Evolutionary conservation across 2,113 vertebrate genomes (phyloP).

Genomic region (Oncorhynchus gorbuscha): DNA sequence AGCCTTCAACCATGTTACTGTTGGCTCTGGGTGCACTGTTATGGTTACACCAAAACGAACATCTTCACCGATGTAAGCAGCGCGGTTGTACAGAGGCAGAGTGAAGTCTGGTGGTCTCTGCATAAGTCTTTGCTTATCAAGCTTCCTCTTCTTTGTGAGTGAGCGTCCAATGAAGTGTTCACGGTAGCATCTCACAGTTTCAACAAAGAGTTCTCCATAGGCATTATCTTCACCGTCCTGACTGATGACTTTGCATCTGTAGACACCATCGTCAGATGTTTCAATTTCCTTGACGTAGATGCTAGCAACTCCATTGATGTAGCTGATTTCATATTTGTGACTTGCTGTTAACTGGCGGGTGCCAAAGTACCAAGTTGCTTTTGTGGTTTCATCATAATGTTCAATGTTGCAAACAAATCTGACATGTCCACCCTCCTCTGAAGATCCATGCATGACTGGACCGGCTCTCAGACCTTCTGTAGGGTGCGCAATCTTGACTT

Average conservation of each 20-base stretch:
- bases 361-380: constrained; percentile 93
- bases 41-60: constrained; percentile 97
- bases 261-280: constrained; percentile 90
- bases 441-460: constrained; percentile 86
- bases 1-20: constrained; percentile 92
- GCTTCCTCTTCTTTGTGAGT: constrained; percentile 85
- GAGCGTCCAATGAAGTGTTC: constrained; percentile 86
- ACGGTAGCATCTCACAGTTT: constrained; percentile 86
- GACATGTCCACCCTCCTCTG: constrained; percentile 89
- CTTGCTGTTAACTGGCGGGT: constrained; percentile 86
- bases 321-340: constrained; percentile 94
- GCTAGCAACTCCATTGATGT: constrained; percentile 87
- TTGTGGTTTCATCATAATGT: constrained; percentile 89
- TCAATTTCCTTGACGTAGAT: constrained; percentile 95
- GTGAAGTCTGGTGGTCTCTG: constrained; percentile 97
- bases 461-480: constrained; percentile 86
- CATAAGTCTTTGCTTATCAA: constrained; percentile 85
- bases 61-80: constrained; percentile 90
- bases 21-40: constrained; percentile 96
- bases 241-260: constrained; percentile 91
- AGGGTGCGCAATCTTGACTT: constrained; percentile 92
- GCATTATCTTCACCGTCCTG: constrained; percentile 93
- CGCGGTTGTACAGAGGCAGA: constrained; percentile 89
- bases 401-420: constrained; percentile 88
- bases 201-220: constrained; percentile 93